phyloP scores from a whole-genome alignment of 1,140 invertebrate genomes.

The Papilio aristodemus region DNA sequence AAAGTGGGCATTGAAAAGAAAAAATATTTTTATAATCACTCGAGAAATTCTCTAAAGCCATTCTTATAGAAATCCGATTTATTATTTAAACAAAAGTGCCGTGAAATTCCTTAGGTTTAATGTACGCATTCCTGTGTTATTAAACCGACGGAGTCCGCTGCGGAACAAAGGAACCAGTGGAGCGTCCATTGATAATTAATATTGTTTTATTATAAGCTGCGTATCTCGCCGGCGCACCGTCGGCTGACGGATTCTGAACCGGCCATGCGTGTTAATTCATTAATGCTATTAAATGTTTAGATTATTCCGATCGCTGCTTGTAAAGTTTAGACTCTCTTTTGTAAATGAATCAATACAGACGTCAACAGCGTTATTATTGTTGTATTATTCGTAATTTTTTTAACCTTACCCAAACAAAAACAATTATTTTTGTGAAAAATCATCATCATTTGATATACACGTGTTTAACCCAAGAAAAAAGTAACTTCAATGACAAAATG shows the following conservation, averaged over 20 bases:
- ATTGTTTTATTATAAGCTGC: conserved; percentile 77
- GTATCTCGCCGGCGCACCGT: conserved; percentile 62
- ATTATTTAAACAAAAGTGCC: conserved; percentile 75
- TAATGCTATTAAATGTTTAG: conserved; percentile 68
- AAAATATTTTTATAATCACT: conserved; percentile 51
- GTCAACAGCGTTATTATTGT: too few species aligned
- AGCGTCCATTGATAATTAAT: conserved; percentile 76
- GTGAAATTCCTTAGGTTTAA: conserved; percentile 68
- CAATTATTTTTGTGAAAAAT: too few species aligned
- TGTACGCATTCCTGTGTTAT: conserved; percentile 71
- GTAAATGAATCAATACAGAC: background rate
- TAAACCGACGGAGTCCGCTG: conserved; percentile 51
- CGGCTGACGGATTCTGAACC: conserved; percentile 52
- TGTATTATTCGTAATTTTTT: too few species aligned
- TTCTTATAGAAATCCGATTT: conserved; percentile 71
- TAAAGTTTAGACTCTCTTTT: background rate
- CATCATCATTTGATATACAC: too few species aligned
- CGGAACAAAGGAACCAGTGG: conserved; percentile 67
- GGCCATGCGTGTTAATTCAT: conserved; percentile 63
- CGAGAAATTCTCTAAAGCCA: conserved; percentile 54
- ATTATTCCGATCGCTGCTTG: conserved; percentile 22
- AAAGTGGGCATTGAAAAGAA: conserved; percentile 43
- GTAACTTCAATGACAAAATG: too few species aligned
- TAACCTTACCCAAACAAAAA: too few species aligned
- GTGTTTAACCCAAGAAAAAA: too few species aligned